These are phyloP conservation scores for Corythornis vintsioides DNA, from an alignment of 2,113 vertebrate species.

Conservation along the genomic window DNA sequence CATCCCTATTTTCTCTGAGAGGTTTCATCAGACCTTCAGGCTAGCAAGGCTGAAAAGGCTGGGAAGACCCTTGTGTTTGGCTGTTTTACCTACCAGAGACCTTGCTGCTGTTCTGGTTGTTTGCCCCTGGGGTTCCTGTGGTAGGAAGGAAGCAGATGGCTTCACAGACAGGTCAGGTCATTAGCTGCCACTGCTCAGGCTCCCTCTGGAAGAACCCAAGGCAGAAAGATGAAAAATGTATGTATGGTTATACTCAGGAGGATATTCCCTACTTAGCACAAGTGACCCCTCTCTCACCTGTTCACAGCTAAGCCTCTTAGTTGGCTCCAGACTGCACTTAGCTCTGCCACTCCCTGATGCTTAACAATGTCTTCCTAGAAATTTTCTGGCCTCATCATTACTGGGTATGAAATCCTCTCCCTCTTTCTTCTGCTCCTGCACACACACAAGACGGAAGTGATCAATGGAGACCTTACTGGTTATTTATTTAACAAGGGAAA, in stretches of 20 bases:
- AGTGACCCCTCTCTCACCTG: neutral
- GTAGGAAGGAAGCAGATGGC: neutral
- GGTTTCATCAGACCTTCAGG: neutral
- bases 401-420: neutral
- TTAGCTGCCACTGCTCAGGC: neutral
- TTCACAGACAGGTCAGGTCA: neutral
- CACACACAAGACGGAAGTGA: slow-evolving; percentile 13
- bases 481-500: slow-evolving; percentile 79
- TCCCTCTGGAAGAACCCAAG: neutral
- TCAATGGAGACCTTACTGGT: slow-evolving; percentile 65
- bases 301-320: neutral
- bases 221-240: neutral
- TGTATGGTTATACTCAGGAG: neutral
- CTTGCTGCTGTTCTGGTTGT: neutral
- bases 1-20: neutral
- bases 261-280: neutral
- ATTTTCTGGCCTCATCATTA: neutral
- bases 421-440: neutral
- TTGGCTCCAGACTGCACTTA: neutral
- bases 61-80: neutral
- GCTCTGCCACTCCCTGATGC: neutral
- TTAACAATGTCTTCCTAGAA: neutral
- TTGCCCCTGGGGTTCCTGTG: neutral
- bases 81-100: neutral
- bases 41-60: neutral